A percentile compares a stretch with the other conserved stretches of the same genome.
phyloP scores from a whole-genome alignment of 2,113 vertebrate genomes.

The Polypterus bichir region DNA sequence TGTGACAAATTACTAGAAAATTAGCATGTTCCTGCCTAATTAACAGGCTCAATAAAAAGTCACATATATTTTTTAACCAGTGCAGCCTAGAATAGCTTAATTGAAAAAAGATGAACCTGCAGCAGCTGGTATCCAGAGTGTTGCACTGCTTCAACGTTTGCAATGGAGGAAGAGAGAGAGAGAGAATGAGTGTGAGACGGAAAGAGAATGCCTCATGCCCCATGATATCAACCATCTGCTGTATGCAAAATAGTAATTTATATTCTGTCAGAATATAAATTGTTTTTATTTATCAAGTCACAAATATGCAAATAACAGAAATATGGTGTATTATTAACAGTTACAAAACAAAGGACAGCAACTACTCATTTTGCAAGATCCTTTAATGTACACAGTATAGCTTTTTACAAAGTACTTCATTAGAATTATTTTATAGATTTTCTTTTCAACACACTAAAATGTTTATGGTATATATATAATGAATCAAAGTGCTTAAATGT shows the following conservation, averaged over 20 bases:
- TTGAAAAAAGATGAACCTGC: conserved; percentile 49
- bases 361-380: too few species aligned
- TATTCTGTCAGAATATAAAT: conserved; percentile 57
- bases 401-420: too few species aligned
- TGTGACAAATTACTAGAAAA: conserved; percentile 24
- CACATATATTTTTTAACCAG: conserved; percentile 3
- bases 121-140: conserved; percentile 76
- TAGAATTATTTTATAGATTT: too few species aligned
- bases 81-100: conserved; percentile 37
- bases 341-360: too few species aligned
- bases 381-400: too few species aligned
- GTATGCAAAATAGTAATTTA: conserved; percentile 78
- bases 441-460: too few species aligned
- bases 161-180: conserved; percentile 16
- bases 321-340: conserved; percentile 25
- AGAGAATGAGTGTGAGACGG: too few species aligned
- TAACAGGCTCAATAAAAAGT: conserved; percentile 39
- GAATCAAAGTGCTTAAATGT: too few species aligned
- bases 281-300: conserved; percentile 69
- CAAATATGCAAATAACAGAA: conserved; percentile 61
- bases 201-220: conserved; percentile 44
- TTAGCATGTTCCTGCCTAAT: conserved; percentile 32
- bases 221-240: conserved; percentile 81
- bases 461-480: too few species aligned
- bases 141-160: conserved; percentile 36